These are phyloP conservation scores for Cyclina sinensis DNA, from an alignment of 1,140 invertebrate genomes.

Conservation along the genomic window DNA sequence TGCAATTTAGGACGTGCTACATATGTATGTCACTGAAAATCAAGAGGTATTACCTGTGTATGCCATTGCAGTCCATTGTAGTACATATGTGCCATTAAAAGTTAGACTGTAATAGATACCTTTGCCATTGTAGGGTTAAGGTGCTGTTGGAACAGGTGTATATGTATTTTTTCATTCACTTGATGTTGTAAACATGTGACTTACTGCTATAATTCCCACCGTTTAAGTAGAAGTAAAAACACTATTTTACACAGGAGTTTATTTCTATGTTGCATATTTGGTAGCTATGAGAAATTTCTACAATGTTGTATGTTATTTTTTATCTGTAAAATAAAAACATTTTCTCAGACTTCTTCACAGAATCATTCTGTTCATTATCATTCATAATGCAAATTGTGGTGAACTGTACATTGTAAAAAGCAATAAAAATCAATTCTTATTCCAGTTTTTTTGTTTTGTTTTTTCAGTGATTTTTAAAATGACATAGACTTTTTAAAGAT, in stretches of 20 bases:
- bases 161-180: constrained; percentile 1
- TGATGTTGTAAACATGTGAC: constrained; percentile 7
- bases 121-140: background rate
- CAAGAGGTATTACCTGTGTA: no score
- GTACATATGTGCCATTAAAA: no score
- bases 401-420: constrained; percentile 40
- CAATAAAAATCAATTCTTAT: constrained; percentile 41
- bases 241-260: constrained; percentile 24
- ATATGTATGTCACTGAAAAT: no score
- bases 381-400: constrained; percentile 26
- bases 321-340: background rate
- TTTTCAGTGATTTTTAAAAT: no score
- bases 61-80: no score
- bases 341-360: background rate
- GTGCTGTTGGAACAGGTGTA: background rate
- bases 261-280: background rate
- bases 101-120: no score
- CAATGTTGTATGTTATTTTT: constrained; percentile 11
- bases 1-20: no score
- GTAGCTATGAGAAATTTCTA: background rate
- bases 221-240: background rate
- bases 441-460: background rate
- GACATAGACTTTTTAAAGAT: no score
- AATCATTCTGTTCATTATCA: background rate
- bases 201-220: background rate